Conservation (phyloP, 1,140 invertebrate species). For the Ladona fulva region DNA sequence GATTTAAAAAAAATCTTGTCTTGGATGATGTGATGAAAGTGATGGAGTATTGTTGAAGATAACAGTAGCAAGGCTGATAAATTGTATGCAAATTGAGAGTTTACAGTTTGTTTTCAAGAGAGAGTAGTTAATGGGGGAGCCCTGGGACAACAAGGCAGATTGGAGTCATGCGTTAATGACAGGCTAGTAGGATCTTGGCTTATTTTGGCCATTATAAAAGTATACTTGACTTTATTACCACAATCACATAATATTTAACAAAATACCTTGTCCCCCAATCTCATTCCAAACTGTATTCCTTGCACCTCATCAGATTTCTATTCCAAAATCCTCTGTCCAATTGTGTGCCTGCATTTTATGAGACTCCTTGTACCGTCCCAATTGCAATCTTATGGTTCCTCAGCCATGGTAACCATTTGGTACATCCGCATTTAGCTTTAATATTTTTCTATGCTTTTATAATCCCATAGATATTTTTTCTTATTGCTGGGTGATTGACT, state of each 20-base stretch:
- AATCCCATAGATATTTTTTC: conserved; percentile 1
- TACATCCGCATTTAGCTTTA: background rate
- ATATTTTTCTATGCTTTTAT: background rate
- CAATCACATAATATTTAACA: no score
- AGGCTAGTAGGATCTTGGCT: no score
- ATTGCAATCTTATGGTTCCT: background rate
- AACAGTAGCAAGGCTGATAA: background rate
- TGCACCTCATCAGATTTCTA: background rate
- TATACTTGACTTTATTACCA: no score
- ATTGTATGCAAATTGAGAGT: background rate
- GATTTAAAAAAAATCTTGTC: background rate
- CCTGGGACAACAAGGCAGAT: background rate
- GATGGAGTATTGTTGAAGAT: background rate
- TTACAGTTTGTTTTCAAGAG: background rate
- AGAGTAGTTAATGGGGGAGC: background rate
- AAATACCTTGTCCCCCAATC: background rate
- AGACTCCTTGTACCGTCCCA: conserved; percentile 2
- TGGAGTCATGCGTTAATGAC: background rate
- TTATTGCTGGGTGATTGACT: background rate
- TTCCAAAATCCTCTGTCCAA: background rate
- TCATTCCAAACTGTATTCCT: background rate
- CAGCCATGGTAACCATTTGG: background rate
- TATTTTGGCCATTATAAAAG: no score
- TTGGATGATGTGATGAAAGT: background rate
- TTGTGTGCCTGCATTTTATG: background rate